Percentiles rank a stretch among this genome's conserved stretches.
These are phyloP conservation scores for Aphrophora alni DNA, from an alignment of 2,888 invertebrate species.

Conservation along the genomic window DNA sequence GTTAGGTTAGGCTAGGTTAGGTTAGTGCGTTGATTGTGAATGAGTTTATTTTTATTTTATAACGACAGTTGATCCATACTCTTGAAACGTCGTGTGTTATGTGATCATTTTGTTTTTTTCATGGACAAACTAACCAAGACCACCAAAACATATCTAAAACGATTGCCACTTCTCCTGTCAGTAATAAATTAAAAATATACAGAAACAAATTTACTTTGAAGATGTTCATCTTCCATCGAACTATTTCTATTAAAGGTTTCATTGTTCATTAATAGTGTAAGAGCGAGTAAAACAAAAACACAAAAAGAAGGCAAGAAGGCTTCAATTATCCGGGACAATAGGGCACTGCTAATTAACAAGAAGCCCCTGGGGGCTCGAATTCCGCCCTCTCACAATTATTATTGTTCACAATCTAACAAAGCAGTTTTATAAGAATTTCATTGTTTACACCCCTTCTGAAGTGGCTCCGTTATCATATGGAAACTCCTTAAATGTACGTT, in stretches of 20 bases:
- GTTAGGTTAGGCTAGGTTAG: too few relatives aligned
- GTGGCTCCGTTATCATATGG: neutral
- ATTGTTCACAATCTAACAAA: neutral
- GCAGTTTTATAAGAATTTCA: neutral
- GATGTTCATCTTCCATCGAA: neutral
- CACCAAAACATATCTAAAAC: too few relatives aligned
- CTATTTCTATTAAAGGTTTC: neutral
- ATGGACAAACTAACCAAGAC: too few relatives aligned
- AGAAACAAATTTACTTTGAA: too few relatives aligned
- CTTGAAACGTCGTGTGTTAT: too few relatives aligned
- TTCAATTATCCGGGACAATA: neutral
- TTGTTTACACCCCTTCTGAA: neutral
- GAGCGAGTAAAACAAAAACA: slow-evolving; percentile 9
- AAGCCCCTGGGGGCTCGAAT: neutral
- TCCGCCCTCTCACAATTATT: neutral
- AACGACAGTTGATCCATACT: too few relatives aligned
- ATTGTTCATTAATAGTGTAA: neutral
- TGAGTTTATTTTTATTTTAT: too few relatives aligned
- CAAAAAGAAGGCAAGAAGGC: neutral
- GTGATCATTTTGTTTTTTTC: too few relatives aligned
- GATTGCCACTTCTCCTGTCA: too few relatives aligned
- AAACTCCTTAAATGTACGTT: too few relatives aligned
- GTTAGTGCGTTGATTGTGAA: too few relatives aligned
- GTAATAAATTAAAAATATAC: too few relatives aligned
- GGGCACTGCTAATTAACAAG: slow-evolving; percentile 2